phyloP scores from a whole-genome alignment of 2,888 invertebrate species.

The Hydropsyche betteni region DNA sequence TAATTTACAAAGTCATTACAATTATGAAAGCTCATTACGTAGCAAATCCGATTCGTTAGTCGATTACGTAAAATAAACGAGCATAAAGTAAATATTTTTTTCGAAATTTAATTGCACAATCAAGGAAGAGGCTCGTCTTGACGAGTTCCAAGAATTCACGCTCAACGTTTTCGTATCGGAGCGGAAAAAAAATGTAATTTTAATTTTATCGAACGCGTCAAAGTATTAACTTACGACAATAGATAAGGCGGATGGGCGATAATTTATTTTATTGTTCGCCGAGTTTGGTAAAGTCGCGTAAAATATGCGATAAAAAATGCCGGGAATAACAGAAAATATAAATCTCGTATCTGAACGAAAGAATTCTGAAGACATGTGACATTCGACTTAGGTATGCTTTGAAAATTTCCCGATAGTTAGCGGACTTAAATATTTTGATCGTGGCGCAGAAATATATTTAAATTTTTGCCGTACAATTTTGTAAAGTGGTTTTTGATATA shows the following conservation, averaged over 20 bases:
- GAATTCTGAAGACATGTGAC: conserved; percentile 1
- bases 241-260: not conserved
- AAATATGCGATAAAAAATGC: conserved; percentile 18
- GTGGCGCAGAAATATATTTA: too few species aligned
- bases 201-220: too few species aligned
- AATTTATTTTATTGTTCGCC: conserved; percentile 12
- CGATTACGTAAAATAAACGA: too few species aligned
- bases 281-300: conserved; percentile 16
- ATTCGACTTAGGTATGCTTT: conserved; percentile 9
- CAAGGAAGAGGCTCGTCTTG: not conserved
- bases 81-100: too few species aligned
- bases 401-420: conserved; percentile 9
- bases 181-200: too few species aligned
- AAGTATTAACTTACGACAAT: too few species aligned
- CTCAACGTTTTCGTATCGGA: not conserved
- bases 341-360: conserved; percentile 4
- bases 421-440: conserved; percentile 9
- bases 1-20: too few species aligned
- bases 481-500: too few species aligned
- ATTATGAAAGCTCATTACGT: too few species aligned
- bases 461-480: too few species aligned
- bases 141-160: conserved; percentile 17
- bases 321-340: conserved; percentile 17
- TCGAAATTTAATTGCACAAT: not conserved
- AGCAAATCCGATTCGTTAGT: too few species aligned